A percentile compares a stretch with the other conserved stretches of the same genome.
Conservation (phyloP, 1,140 invertebrate species). For the Aphelenchoides avenae region DNA sequence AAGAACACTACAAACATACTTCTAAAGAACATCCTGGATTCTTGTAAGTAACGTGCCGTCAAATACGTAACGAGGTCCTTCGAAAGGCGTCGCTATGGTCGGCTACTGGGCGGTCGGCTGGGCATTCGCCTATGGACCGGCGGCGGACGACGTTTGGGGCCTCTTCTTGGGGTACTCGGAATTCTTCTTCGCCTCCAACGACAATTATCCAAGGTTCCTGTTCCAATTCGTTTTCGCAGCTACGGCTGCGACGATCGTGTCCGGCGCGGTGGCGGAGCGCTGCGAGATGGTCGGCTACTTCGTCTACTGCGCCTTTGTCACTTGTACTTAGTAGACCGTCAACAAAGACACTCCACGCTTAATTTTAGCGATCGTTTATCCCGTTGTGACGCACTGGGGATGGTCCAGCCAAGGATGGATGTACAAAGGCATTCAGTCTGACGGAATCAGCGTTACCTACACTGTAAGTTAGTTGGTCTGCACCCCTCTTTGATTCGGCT, state of each 20-base stretch:
- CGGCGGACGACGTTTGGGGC: conserved; percentile 28
- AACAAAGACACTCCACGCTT: too few species aligned
- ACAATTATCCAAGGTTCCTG: conserved; percentile 57
- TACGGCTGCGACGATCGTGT: conserved; percentile 63
- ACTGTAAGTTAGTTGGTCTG: too few species aligned
- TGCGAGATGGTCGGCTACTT: conserved; percentile 65
- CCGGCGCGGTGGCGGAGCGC: conserved; percentile 66
- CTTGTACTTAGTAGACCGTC: conserved; percentile 44
- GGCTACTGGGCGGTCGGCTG: conserved; percentile 65
- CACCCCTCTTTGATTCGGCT: too few species aligned
- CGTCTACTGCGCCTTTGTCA: conserved; percentile 65
- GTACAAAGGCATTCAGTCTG: conserved; percentile 41
- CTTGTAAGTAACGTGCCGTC: conserved; percentile 61
- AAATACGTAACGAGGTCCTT: conserved; percentile 24
- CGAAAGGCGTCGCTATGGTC: conserved; percentile 64
- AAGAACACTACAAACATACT: conserved; percentile 67
- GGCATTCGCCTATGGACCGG: conserved; percentile 63
- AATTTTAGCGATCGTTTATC: conserved; percentile 64
- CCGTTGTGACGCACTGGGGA: conserved; percentile 65
- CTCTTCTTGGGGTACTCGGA: conserved; percentile 35
- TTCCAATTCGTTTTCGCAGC: conserved; percentile 65
- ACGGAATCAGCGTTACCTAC: too few species aligned
- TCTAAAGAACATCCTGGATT: conserved; percentile 66
- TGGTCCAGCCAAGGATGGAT: conserved; percentile 60
- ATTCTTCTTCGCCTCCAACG: conserved; percentile 34